Evolutionary conservation across 2,888 invertebrate genomes (phyloP).

Genomic region (Yponomeuta cagnagella): DNA sequence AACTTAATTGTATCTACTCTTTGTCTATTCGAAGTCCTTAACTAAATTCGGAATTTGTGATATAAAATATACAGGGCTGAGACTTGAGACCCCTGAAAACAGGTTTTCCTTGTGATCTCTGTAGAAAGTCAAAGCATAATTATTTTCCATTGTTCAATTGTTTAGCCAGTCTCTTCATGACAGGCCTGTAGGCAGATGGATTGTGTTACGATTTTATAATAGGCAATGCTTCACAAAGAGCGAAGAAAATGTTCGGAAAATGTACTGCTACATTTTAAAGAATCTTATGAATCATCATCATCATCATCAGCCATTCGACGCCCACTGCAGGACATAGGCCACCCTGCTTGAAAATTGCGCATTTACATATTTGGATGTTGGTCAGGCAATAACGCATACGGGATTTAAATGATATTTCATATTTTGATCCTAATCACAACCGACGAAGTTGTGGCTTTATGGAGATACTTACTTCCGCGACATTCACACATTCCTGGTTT

Average conservation of each 20-base stretch:
- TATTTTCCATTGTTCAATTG: conserved; percentile 8
- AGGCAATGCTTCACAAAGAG: neutral
- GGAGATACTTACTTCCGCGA: no score
- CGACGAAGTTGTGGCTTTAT: no score
- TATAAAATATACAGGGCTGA: neutral
- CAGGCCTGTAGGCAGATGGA: neutral
- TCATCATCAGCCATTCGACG: no score
- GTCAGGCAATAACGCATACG: no score
- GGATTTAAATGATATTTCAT: no score
- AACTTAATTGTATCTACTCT: neutral
- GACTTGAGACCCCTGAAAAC: neutral
- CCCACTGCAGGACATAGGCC: neutral
- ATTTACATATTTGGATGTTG: no score
- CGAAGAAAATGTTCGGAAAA: neutral
- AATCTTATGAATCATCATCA: neutral
- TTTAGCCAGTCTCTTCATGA: neutral
- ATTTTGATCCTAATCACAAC: no score
- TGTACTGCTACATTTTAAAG: neutral
- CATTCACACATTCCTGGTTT: no score
- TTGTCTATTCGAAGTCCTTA: neutral
- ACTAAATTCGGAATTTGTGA: neutral
- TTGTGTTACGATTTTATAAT: conserved; percentile 2
- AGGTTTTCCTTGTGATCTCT: neutral
- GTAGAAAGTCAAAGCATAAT: neutral
- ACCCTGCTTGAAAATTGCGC: no score